These are phyloP conservation scores for Sebastolobus alascanus DNA, from an alignment of 2,797 vertebrate genomes.

Conservation along the genomic window DNA sequence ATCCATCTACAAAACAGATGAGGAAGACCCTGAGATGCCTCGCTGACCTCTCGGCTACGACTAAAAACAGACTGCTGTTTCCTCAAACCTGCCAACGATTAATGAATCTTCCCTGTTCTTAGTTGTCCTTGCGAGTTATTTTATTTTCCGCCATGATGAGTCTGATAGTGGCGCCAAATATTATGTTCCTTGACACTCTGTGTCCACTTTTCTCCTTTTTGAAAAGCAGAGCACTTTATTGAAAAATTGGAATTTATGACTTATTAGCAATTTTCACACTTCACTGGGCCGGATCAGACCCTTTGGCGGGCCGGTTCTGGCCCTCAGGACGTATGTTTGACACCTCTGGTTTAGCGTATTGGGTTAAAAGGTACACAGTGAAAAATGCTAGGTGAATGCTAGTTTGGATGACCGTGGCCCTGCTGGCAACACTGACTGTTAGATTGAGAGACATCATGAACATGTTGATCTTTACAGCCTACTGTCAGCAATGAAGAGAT, in stretches of 20 bases:
- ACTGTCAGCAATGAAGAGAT: conserved; percentile 57
- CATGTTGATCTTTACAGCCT: conserved; percentile 14
- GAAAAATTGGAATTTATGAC: neutral
- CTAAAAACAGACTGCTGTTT: no score
- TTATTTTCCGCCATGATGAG: no score
- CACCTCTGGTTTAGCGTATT: neutral
- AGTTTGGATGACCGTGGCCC: neutral
- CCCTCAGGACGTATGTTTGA: neutral
- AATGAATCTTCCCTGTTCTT: no score
- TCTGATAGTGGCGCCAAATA: no score
- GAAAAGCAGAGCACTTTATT: no score
- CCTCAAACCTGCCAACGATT: no score
- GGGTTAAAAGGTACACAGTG: neutral
- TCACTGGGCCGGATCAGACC: neutral
- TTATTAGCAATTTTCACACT: neutral
- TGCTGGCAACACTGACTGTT: neutral
- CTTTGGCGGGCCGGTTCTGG: neutral
- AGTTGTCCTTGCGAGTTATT: no score
- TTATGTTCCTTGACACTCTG: no score
- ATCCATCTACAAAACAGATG: no score
- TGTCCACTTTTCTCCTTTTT: no score
- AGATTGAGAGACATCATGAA: conserved; percentile 3
- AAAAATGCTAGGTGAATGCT: neutral
- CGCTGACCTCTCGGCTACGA: rapidly evolving
- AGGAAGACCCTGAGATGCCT: no score